Conservation (phyloP, 1,140 invertebrate species). For the Vanessa tameamea region DNA sequence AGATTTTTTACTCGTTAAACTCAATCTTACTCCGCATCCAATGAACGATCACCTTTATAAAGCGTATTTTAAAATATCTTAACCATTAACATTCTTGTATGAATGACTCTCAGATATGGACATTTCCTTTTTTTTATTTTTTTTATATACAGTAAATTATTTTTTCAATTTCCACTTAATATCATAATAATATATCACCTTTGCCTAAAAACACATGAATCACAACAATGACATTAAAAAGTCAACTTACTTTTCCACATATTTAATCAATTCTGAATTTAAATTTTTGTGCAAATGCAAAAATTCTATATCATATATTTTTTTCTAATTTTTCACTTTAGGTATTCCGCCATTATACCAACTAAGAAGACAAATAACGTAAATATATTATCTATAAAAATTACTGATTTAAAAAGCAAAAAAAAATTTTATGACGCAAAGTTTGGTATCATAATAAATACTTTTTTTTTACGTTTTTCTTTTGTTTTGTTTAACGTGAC, state of each 20-base stretch:
- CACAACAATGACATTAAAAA: slow-evolving; percentile 21
- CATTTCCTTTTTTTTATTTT: slow-evolving; percentile 30
- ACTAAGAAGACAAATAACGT: too few relatives aligned
- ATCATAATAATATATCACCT: slow-evolving; percentile 5
- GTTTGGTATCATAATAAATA: too few relatives aligned
- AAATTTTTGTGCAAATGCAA: not conserved
- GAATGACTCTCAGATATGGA: slow-evolving; percentile 36
- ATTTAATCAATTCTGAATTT: not conserved
- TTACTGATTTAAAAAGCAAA: too few relatives aligned
- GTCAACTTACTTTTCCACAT: not conserved
- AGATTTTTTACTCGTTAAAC: not conserved
- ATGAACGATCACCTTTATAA: slow-evolving; percentile 37
- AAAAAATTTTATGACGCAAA: too few relatives aligned
- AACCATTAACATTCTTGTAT: slow-evolving; percentile 18
- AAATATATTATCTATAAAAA: too few relatives aligned
- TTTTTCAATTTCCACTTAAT: slow-evolving; percentile 12
- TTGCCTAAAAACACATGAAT: slow-evolving; percentile 6
- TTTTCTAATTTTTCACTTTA: slow-evolving; percentile 5
- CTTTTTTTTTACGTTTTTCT: too few relatives aligned
- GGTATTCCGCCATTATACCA: too few relatives aligned
- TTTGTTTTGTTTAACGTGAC: too few relatives aligned
- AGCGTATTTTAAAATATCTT: slow-evolving; percentile 48
- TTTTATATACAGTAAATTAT: slow-evolving; percentile 19
- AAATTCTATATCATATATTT: slow-evolving; percentile 18
- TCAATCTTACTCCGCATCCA: not conserved